Base-by-base conservation (phyloP, 2,113 vertebrate genomes). In the Alligator mississippiensis region DNA sequence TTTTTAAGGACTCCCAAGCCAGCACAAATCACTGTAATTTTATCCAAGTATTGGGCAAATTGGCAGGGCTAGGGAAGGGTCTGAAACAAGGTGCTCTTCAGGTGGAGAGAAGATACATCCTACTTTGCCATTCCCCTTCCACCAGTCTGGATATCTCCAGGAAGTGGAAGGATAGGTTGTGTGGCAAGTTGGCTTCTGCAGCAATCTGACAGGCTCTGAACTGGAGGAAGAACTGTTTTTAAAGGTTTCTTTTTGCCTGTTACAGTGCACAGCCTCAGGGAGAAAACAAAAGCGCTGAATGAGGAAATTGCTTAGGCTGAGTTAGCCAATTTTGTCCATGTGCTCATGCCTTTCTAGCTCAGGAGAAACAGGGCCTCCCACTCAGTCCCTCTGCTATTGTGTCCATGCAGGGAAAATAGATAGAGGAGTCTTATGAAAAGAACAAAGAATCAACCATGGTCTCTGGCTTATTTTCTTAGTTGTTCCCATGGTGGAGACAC, bases 221-320 rank as follows among this genome's bases (percentile, higher is more conserved):
- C 90, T 2, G 0, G 63, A 93, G 63, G 90, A 92, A 95, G 91
- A 95, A 96, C 92, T 55, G 84, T 61, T 91, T 85, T 94, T 83
- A 95, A 79, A 89, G 77, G 84, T 82, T 95, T 96, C 91, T 92
- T 94, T 94, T 95, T 47, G 47, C 47, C 96, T 93, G 84, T 94
- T 94, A 93, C 66, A 92, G 90, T 94, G 89, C 90, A 94, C 55
- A 9, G 92, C 95, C 90, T 90, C 72, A 0, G 92, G 95, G 87
- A 93, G 89, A 94, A 96, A 95, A 90, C 61, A 78, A 85, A 77
- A 88, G 80, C 90, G 93, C 86, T 89, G 90, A 96, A 90, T 84
- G 80, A 77, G 80, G 94, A 94, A 95, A 90, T 70, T 96, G 89
- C 90, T 0, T 8, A 87, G 93, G 94, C 92, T 91, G 90, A 95